phyloP scores from a whole-genome alignment of 2,113 vertebrate species.

The Clarias gariepinus region DNA sequence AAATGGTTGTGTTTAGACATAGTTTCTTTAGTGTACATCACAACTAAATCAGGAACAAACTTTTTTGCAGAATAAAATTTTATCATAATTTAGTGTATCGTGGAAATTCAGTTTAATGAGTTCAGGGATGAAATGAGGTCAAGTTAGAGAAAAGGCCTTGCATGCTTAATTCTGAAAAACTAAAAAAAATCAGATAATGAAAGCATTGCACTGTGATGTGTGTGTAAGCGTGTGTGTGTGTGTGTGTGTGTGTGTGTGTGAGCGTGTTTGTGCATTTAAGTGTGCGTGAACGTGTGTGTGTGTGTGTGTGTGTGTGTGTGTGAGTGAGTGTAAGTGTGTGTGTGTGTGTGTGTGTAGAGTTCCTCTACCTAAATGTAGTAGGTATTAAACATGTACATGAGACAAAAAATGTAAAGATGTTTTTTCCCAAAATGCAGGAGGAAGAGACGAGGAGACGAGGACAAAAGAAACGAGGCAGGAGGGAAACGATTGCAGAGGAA shows the following conservation, averaged over 20 bases:
- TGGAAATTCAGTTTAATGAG: no score
- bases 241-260: conserved; percentile 40
- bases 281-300: not conserved
- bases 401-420: not conserved
- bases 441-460: not conserved
- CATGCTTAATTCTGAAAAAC: no score
- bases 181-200: no score
- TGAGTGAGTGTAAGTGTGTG: not conserved
- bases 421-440: not conserved
- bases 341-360: not conserved
- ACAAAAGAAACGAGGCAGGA: not conserved
- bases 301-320: not conserved
- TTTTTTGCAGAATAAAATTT: no score
- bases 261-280: conserved; percentile 26
- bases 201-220: no score
- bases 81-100: no score
- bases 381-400: not conserved
- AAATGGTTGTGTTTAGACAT: no score
- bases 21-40: no score
- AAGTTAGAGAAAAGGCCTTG: no score
- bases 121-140: no score
- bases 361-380: not conserved
- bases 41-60: no score
- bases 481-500: conserved; percentile 29
- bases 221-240: conserved; percentile 6